phyloP scores from a whole-genome alignment of 1,140 invertebrate species.

The Araneus ventricosus region DNA sequence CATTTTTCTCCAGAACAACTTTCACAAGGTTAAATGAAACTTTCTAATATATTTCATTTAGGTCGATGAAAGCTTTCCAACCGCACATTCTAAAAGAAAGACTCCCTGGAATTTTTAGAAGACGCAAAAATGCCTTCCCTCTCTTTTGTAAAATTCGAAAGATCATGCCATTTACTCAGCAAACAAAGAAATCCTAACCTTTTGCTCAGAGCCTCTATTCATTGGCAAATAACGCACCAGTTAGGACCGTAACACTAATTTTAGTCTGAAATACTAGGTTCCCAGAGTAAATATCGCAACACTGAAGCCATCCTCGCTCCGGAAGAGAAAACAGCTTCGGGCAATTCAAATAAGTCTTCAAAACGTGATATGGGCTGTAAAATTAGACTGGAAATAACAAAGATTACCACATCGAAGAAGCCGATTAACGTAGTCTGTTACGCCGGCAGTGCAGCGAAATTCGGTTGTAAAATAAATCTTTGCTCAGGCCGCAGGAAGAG shows the following conservation, averaged over 20 bases:
- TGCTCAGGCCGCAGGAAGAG: conserved; percentile 50
- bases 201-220: not conserved
- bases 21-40: not conserved
- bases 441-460: not conserved
- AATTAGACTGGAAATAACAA: conserved; percentile 40
- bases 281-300: not conserved
- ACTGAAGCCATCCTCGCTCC: conserved; percentile 10
- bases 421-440: conserved; percentile 44
- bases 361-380: conserved; percentile 43
- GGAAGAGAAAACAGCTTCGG: conserved; percentile 32
- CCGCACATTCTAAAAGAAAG: not conserved
- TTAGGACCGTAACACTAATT: not conserved
- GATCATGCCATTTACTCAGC: not conserved
- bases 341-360: conserved; percentile 40
- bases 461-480: conserved; percentile 63
- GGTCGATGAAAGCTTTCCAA: not conserved
- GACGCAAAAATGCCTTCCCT: too few relatives aligned
- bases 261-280: not conserved
- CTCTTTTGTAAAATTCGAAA: not conserved
- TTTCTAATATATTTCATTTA: not conserved
- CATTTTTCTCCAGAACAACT: not conserved
- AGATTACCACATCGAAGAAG: conserved; percentile 49
- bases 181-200: not conserved
- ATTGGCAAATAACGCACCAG: conserved; percentile 40
- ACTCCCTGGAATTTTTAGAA: not conserved